phyloP scores from a whole-genome alignment of 2,797 vertebrate species.

The Sebastes ruberrimus region DNA sequence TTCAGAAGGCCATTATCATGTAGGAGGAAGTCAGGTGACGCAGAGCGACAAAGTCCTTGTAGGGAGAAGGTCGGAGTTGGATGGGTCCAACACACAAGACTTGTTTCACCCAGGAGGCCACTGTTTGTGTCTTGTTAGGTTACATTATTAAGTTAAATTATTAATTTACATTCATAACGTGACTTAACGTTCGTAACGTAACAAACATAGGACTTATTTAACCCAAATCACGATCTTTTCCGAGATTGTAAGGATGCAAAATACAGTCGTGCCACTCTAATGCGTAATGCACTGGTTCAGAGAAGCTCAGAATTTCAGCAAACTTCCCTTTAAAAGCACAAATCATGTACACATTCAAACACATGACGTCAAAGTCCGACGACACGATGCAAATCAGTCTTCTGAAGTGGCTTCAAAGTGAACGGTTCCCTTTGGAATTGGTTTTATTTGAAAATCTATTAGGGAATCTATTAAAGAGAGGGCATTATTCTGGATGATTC shows the following conservation, averaged over 20 bases:
- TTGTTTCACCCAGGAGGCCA: no score
- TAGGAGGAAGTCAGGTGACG: no score
- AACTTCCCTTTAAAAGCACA: background rate
- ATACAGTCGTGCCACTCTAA: background rate
- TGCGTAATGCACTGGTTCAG: background rate
- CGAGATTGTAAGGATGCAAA: accelerated
- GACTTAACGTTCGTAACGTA: no score
- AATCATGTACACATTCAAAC: background rate
- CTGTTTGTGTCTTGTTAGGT: no score
- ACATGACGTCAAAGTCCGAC: background rate
- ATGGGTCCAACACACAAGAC: no score
- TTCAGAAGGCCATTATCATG: no score
- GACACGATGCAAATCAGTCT: background rate
- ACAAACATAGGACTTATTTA: no score
- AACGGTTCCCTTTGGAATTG: slow-evolving; percentile 12
- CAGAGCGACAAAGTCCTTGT: no score
- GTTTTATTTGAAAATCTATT: slow-evolving; percentile 52
- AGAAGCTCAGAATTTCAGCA: background rate
- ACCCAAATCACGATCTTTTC: accelerated
- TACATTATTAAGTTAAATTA: no score
- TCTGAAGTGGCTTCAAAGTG: background rate
- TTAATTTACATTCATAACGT: no score
- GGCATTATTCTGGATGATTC: slow-evolving; percentile 45
- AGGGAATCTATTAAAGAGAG: slow-evolving; percentile 20
- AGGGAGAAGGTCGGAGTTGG: no score